A percentile compares a stretch with the other conserved stretches of the same genome.
Conservation (phyloP, 2,113 vertebrate species). For the Poeciliopsis prolifica region DNA sequence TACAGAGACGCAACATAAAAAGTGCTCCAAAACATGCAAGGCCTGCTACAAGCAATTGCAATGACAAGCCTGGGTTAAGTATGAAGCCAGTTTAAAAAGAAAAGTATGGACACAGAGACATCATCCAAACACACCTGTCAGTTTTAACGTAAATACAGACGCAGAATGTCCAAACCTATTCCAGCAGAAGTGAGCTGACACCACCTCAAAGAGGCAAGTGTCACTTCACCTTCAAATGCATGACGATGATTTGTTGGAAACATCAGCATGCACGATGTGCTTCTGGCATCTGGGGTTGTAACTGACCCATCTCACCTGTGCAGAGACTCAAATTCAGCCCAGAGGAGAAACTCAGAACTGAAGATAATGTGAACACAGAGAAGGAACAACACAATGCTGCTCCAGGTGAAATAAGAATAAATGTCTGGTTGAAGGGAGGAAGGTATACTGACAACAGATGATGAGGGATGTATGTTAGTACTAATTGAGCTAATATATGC, state of each 20-base stretch:
- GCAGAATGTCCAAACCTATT: constrained; percentile 45
- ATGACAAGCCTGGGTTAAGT: constrained; percentile 8
- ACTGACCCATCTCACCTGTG: constrained; percentile 39
- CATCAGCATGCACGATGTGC: constrained; percentile 22
- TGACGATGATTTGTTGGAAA: constrained; percentile 39
- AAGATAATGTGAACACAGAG: constrained; percentile 7
- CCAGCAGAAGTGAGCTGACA: constrained; percentile 54
- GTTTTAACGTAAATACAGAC: constrained; percentile 1
- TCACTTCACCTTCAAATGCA: constrained; percentile 68
- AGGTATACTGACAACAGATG: constrained; percentile 26
- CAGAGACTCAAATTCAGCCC: constrained; percentile 28
- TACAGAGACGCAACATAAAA: constrained; percentile 17
- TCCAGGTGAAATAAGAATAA: constrained; percentile 6
- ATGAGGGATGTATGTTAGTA: background rate
- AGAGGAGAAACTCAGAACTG: constrained; percentile 19
- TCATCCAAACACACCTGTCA: constrained; percentile 21
- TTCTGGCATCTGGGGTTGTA: constrained; percentile 24
- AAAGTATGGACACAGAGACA: constrained; percentile 7
- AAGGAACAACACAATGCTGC: background rate
- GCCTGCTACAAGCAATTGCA: background rate
- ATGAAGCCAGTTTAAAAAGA: constrained; percentile 25
- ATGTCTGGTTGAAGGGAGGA: constrained; percentile 13
- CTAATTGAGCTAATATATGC: background rate
- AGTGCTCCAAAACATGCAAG: constrained; percentile 25
- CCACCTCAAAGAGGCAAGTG: constrained; percentile 54